Evolutionary conservation across 2,113 vertebrate species (phyloP), one percentile per base, ranked within the genome.

Genomic region (Thamnaconus septentrionalis): DNA sequence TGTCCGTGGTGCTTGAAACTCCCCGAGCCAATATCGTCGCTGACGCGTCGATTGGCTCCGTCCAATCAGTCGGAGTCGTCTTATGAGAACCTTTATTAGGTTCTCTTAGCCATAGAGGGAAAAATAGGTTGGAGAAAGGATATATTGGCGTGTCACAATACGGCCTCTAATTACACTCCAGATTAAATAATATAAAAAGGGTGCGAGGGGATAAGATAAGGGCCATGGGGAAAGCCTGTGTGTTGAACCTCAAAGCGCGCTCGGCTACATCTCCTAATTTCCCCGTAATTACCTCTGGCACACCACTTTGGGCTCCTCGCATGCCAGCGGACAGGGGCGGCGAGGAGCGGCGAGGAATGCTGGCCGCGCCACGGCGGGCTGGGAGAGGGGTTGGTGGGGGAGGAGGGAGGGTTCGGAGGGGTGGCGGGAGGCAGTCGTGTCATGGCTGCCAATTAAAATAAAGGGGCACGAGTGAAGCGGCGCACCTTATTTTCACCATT

Each of bases 391-490:
- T 31, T 1, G 18, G 18, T 31, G 18, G 18, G 18, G 18, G 18
- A 31, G 18, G 18, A 31, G 18, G 18, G 18, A 31, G 18, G 18
- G 18, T 31, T 31, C 18, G 18, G 18, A 31, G 18, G 18, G 18
- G 18, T 31, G 18, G 18, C 18, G 18, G 18, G 18, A 31, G 18
- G 18, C 18, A 31, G 18, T 31, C 18, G 18, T 31, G 18, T 70
- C 72, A 73, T 8, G 11, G 68, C 62, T 65, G 71, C 66, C 80
- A 84, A 75, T 86, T 82, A 83, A 82, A 84, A 72, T 57, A 62
- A 76, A 59, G 18, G 45, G 52, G 61, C 62, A 55, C 71, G 67
- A 74, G 75, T 74, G 74, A 81, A 43, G n/a, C 67, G 64, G 77
- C 81, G 67, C 82, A 75, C 82, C 78, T 79, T 61, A 53, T 81